Base-by-base conservation (phyloP, 2,113 vertebrate genomes). In the Oncorhynchus mykiss region DNA sequence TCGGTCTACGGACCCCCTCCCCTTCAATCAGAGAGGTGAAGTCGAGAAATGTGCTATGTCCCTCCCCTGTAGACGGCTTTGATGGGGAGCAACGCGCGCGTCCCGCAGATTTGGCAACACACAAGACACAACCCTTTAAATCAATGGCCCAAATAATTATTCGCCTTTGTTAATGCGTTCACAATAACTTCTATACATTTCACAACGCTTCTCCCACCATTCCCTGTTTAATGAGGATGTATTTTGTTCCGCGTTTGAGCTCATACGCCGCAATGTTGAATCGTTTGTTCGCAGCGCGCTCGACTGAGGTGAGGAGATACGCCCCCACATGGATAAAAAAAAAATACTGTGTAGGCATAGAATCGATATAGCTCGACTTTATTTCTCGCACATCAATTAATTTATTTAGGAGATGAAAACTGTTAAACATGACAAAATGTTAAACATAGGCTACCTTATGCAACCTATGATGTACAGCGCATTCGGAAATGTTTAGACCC, bases 51-150 rank as follows among this genome's bases (percentile, higher is more conserved):
- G 18, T 75, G 45, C 75, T 16, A 1, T 45, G 65, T 71, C 76
- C 80, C 80, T 82, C 75, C 78, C 76, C 73, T 78, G 76, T 75
- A 57, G 83, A 64, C 76, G 73, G 71, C 79, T 73, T 70, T 73
- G 48, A 67, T 72, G 74, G 51, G 74, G 74, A 79, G 75, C 72
- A 70, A 54, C 51, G 51, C 51, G 51, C 51, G 51, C 14, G 31
- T 59, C 67, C 57, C 22, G 29, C 77, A 59, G 77, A 78, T 78
- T 57, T 73, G 66, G 70, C 78, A 66, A 60, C 39, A 69, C 62
- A 6, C 31, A 34, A 34, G 6, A 34, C 31, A 70, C 69, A 76
- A 25, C 51, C 71, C 77, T 72, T 78, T 18, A 54, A 57, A 62
- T 48, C 71, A 39, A 69, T 9, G 62, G 31, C 13, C 65, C 51